Conservation (phyloP, 2,888 invertebrate genomes). For the Chaitophorus viminalis region DNA sequence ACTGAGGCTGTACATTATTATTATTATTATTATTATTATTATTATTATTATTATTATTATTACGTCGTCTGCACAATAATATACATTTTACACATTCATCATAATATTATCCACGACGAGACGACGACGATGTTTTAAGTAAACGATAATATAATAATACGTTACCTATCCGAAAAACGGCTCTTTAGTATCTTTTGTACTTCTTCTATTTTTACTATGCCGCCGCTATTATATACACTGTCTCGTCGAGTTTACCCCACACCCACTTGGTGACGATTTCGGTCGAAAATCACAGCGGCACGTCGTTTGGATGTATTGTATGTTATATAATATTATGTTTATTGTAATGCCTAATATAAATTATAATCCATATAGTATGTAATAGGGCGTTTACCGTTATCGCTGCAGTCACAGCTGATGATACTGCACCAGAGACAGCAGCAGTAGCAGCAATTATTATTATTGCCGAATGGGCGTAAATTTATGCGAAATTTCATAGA, state of each 20-base stretch:
- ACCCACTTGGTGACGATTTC: neutral
- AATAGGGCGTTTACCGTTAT: constrained; percentile 38
- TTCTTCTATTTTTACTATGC: neutral
- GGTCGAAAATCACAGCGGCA: neutral
- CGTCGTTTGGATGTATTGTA: neutral
- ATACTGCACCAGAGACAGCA: neutral
- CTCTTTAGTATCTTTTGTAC: neutral
- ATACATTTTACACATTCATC: neutral
- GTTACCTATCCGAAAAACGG: neutral
- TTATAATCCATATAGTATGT: neutral
- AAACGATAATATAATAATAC: neutral
- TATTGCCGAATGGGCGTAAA: constrained; percentile 20
- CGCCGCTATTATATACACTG: neutral
- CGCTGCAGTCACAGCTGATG: neutral
- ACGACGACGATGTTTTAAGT: neutral
- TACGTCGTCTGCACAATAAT: neutral
- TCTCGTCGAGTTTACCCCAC: too few relatives aligned
- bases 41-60: neutral
- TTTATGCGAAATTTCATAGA: too few relatives aligned
- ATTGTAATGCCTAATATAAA: too few relatives aligned
- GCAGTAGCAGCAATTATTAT: neutral
- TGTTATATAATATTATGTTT: neutral
- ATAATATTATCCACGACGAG: neutral
- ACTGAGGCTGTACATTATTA: neutral
- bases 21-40: neutral